Evolutionary conservation across 2,888 invertebrate genomes (phyloP), one percentile per base, ranked within the genome.

Genomic region (Mechanitis mazaeus): DNA sequence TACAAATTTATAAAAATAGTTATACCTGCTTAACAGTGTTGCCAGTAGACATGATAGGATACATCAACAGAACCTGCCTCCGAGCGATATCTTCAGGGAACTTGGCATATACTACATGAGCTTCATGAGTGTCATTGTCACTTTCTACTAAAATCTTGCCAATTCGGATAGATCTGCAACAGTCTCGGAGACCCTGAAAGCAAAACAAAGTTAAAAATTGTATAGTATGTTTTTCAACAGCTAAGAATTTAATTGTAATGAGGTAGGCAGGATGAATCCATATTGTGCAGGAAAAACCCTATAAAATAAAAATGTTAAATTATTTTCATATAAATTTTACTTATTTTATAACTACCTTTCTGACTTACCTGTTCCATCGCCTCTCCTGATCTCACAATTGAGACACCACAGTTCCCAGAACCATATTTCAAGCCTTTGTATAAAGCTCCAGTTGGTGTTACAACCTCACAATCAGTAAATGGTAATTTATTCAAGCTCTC

Each of bases 1-100:
- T 20, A 20, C 20, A 20, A 20, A 20, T 20, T 20, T 20, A 20
- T 20, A 20, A 20, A 20, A 20, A 20, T 20, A 20, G 20, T 20
- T 20, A 31, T 60, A 92, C 92, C 88, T 94, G 94, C 72, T 94
- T 94, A 5, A 99, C 98, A 55, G 99, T 99, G 80, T 98, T 98
- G 1, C 99, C 99, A 0, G 98, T 98, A 67, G 98, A 97, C 97
- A 99, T 98, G 62, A 99, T 99, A 9, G 99, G 99, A 86, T 99
- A 99, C 97, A 99, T 98, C 3, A 99, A 92, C 54, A 99, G 91
- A 50, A 99, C 97, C 76, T 94, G 94, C 72, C 99, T 91, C 59
- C 94, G 92, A 0, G 95, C 92, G 68, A 99, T 97, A 80, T 99
- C 99, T 69, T 98, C 97, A 0, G 99, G 98, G 80, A 99, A 97